phyloP scores from a whole-genome alignment of 2,888 invertebrate species.

The Cephalotes varians region DNA sequence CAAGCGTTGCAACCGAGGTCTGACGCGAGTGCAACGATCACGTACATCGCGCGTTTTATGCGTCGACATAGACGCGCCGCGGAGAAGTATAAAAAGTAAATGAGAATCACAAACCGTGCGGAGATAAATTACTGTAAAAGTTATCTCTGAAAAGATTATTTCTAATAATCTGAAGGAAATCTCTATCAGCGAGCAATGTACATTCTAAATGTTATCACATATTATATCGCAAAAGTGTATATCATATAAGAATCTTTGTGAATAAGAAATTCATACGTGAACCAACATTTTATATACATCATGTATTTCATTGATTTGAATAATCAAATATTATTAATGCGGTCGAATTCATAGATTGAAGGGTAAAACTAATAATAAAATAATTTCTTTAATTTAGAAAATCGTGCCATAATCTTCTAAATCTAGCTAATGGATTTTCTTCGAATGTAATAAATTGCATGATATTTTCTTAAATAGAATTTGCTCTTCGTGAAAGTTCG shows the following conservation, averaged over 20 bases:
- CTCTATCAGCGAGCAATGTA: background rate
- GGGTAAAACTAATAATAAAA: background rate
- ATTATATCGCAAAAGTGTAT: background rate
- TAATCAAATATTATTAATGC: background rate
- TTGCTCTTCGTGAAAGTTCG: background rate
- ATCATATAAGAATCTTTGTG: background rate
- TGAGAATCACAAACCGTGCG: background rate
- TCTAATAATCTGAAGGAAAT: background rate
- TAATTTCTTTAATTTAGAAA: background rate
- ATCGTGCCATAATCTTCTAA: background rate
- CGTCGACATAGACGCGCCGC: background rate
- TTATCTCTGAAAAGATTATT: background rate
- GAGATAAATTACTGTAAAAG: background rate
- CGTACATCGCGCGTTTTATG: constrained; percentile 28
- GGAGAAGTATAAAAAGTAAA: background rate
- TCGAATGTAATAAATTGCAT: background rate
- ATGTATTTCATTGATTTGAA: background rate
- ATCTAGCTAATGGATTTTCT: background rate
- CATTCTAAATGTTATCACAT: background rate
- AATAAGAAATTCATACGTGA: background rate
- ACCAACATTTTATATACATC: background rate
- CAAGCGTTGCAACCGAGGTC: constrained; percentile 36
- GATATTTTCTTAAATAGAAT: background rate
- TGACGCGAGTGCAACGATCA: constrained; percentile 27
- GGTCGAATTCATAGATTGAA: background rate